Percentiles rank a stretch among this genome's conserved stretches.
These are phyloP conservation scores for Drymodes brunneopygia DNA, from an alignment of 2,113 vertebrate species.

Conservation along the genomic window DNA sequence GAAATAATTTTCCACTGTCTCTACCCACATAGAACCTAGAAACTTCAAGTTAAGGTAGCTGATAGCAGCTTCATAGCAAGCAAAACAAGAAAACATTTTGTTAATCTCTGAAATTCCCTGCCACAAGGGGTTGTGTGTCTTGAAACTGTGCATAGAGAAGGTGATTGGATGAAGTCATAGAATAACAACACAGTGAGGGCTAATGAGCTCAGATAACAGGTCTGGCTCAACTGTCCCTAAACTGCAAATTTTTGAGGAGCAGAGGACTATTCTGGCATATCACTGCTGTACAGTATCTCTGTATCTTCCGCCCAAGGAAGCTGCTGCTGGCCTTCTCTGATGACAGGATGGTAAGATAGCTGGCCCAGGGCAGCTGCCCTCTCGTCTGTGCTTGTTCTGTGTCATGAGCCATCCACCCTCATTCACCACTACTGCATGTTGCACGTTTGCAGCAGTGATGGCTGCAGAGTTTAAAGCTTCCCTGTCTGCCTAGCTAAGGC, in stretches of 20 bases:
- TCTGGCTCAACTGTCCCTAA: background rate
- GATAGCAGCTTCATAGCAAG: background rate
- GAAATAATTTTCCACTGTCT: background rate
- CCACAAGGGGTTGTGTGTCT: background rate
- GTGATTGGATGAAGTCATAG: fast-evolving
- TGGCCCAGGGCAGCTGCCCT: background rate
- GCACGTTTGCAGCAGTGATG: fast-evolving
- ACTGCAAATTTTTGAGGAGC: background rate
- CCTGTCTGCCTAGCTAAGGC: background rate
- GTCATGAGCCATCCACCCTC: background rate
- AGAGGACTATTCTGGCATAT: background rate
- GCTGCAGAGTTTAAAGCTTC: background rate
- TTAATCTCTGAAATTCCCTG: background rate
- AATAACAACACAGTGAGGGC: background rate
- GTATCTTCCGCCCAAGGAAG: background rate
- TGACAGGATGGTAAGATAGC: background rate
- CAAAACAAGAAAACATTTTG: fast-evolving
- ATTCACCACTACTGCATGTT: background rate
- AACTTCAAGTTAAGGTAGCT: background rate
- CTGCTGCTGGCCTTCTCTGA: background rate
- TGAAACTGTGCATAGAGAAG: background rate
- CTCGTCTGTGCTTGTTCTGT: background rate
- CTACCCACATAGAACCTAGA: background rate
- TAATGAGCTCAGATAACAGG: fast-evolving
- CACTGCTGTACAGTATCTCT: background rate